A percentile compares a stretch with the other conserved stretches of the same genome.
Conservation (phyloP, 2,888 invertebrate species). For the Eremobia ochroleuca region DNA sequence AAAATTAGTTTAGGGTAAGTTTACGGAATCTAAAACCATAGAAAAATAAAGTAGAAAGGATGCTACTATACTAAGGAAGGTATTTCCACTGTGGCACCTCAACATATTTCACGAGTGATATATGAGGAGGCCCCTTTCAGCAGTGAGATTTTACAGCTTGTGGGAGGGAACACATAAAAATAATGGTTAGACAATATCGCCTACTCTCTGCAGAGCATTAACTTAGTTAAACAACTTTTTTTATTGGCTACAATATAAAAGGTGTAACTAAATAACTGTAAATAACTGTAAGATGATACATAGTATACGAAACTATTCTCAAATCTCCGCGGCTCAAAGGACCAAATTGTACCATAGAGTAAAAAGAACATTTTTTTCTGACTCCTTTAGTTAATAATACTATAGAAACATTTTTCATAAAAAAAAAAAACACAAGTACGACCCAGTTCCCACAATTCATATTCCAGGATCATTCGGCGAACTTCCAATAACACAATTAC, state of each 20-base stretch:
- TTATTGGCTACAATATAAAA: neutral
- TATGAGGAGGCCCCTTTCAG: slow-evolving; percentile 29
- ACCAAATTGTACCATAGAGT: neutral
- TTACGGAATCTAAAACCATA: neutral
- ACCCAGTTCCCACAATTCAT: slow-evolving; percentile 43
- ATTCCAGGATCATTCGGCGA: slow-evolving; percentile 54
- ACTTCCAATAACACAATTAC: slow-evolving; percentile 62
- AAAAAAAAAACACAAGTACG: slow-evolving; percentile 24
- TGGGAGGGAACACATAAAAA: slow-evolving; percentile 21
- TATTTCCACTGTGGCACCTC: slow-evolving; percentile 35
- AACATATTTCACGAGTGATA: slow-evolving; percentile 47
- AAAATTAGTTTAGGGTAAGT: neutral
- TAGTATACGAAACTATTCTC: neutral
- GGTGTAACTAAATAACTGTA: neutral
- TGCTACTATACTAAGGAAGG: slow-evolving; percentile 15
- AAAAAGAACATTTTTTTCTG: neutral
- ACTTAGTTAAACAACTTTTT: neutral
- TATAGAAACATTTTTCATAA: neutral
- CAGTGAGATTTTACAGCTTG: slow-evolving; percentile 33
- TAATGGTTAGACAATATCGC: slow-evolving; percentile 20
- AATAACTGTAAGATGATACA: neutral
- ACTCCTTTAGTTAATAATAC: neutral
- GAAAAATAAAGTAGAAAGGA: slow-evolving; percentile 2
- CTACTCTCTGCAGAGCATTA: neutral
- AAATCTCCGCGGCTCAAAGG: neutral